phyloP scores from a whole-genome alignment of 37 sponge, comb jelly and placozoan species.

The Amphimedon queenslandica region DNA sequence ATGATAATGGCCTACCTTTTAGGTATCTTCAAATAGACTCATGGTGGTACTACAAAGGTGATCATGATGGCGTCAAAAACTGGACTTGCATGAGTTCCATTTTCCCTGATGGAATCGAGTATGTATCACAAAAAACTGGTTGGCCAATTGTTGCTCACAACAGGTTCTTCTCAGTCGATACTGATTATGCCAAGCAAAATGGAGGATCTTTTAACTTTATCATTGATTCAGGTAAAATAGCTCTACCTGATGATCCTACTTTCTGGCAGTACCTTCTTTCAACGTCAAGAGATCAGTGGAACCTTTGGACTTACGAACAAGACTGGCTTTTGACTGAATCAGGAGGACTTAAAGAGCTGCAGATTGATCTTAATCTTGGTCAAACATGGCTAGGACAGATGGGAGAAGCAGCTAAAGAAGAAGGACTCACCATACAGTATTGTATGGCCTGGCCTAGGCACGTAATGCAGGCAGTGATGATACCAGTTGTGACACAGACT shows the following conservation, averaged over 20 bases:
- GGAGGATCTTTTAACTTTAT: conserved; percentile 70
- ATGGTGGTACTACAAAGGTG: conserved; percentile 85
- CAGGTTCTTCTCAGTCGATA: conserved; percentile 63
- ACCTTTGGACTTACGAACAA: conserved; percentile 71
- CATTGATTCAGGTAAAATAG: conserved; percentile 17
- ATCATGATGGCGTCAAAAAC: conserved; percentile 63
- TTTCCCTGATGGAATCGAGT: conserved; percentile 71
- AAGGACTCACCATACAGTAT: conserved; percentile 71
- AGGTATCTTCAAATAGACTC: conserved; percentile 70
- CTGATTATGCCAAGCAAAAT: conserved; percentile 72
- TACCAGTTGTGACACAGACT: conserved; percentile 69
- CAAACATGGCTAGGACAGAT: conserved; percentile 58
- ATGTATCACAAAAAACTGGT: conserved; percentile 37
- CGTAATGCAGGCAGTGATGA: conserved; percentile 41
- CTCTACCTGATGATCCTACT: conserved; percentile 34
- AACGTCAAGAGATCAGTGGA: conserved; percentile 40
- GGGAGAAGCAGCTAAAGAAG: conserved; percentile 65
- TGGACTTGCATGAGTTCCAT: conserved; percentile 66
- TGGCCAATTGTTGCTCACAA: conserved; percentile 74
- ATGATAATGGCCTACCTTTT: conserved; percentile 41
- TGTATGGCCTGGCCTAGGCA: conserved; percentile 80
- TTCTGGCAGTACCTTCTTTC: conserved; percentile 74
- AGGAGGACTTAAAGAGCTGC: background rate
- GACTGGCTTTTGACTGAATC: conserved; percentile 66
- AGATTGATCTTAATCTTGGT: conserved; percentile 35